Base-by-base conservation (phyloP, 2,113 vertebrate genomes). In the Pluvialis apricaria region DNA sequence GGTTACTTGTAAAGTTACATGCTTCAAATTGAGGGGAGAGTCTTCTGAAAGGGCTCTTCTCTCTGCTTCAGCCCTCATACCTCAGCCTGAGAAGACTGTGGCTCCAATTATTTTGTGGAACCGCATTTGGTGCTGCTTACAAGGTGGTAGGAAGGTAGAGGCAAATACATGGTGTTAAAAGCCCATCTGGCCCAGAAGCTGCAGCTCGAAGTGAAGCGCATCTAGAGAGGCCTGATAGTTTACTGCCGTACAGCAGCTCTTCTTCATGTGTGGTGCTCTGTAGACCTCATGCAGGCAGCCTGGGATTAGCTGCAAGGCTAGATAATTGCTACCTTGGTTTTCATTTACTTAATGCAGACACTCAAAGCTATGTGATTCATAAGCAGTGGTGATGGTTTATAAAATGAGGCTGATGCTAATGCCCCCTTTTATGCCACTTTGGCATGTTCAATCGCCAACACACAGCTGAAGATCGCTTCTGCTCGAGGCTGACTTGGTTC, bases 91-190 rank as follows among this genome's bases (percentile, higher is more conserved):
- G 44, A 47, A 58, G 25, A 15, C 0, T 9, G 25, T 32, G 32
- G 17, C 32, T 88, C 26, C 32, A 8, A 26, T 83, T 60, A 15
- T 58, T 88, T 40, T 11, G 1, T 19, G 44, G 11, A 49, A 17
- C 47, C n/a, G 9, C 36, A 47, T 2, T 0, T 0, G 47, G n/a
- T 11, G 6, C 57, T 18, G 1, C 44, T 65, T 72, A 15, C 3
- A 7, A 52, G 38, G 15, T 15, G 25, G 25, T 25, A 32, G 28
- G 60, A 49, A 36, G 61, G 22, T 21, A 31, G 38, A 79, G 47
- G 42, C 36, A 58, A 78, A 34, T 12, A 24, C 0, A 1, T 10
- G 1, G 2, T 34, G 24, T n/a, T 75, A 49, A 54, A 90, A 86
- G 10, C 51, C 24, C 28, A 22, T 12, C 32, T 64, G 45, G 20